A percentile compares a stretch with the other conserved stretches of the same genome.
Conservation (phyloP, 2,113 vertebrate species). For the Ahaetulla prasina region DNA sequence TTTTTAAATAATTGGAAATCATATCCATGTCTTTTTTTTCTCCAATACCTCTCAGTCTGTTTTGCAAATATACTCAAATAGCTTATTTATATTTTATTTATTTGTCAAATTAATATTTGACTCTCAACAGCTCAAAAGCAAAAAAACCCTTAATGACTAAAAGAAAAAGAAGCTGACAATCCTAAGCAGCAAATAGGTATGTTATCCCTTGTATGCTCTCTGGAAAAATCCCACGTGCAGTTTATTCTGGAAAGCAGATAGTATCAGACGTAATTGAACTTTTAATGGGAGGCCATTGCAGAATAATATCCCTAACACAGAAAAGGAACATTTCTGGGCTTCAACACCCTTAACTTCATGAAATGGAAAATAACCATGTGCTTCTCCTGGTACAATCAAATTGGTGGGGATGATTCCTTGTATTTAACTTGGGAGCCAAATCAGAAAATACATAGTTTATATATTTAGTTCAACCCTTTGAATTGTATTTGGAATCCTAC, state of each 20-base stretch:
- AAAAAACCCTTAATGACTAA: neutral
- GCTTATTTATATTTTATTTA: neutral
- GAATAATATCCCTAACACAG: neutral
- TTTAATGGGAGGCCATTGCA: neutral
- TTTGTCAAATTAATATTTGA: neutral
- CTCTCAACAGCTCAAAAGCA: neutral
- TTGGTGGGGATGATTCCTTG: neutral
- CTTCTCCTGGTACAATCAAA: neutral
- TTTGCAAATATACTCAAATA: neutral
- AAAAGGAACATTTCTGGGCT: neutral
- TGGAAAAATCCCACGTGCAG: neutral
- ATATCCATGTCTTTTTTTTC: neutral
- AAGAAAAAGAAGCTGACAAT: neutral
- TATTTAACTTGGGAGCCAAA: neutral
- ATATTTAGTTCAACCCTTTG: neutral
- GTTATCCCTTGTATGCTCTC: neutral
- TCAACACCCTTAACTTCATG: neutral
- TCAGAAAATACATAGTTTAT: neutral
- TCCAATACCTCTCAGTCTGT: neutral
- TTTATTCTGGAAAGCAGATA: neutral
- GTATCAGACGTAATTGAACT: neutral
- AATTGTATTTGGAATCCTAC: neutral
- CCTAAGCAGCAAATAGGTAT: neutral
- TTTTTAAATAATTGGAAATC: neutral
- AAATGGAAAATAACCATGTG: neutral